Conservation (phyloP, 2,888 invertebrate genomes). For the Sphaerophoria taeniata region DNA sequence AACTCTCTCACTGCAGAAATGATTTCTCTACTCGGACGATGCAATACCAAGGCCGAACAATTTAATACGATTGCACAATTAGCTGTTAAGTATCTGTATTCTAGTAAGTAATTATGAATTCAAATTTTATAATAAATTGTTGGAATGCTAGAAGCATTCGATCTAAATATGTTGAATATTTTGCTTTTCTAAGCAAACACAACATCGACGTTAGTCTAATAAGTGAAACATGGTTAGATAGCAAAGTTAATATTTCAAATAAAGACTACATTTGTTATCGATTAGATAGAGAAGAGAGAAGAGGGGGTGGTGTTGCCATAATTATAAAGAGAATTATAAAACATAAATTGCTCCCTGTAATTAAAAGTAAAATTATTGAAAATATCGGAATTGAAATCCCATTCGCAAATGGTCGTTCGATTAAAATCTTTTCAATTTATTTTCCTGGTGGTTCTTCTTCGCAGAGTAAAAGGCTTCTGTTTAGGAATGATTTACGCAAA, state of each 20-base stretch:
- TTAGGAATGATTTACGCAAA: neutral
- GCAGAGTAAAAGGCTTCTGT: neutral
- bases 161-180: neutral
- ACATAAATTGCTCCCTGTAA: neutral
- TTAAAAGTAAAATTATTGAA: conserved; percentile 13
- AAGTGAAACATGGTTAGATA: conserved; percentile 20
- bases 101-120: conserved; percentile 26
- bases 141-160: conserved; percentile 31
- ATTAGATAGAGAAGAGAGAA: conserved; percentile 15
- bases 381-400: conserved; percentile 11
- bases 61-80: conserved; percentile 39
- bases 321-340: neutral
- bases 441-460: neutral
- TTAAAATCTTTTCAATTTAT: neutral
- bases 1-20: conserved; percentile 18
- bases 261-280: conserved; percentile 14
- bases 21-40: conserved; percentile 16
- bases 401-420: neutral
- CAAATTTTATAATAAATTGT: conserved; percentile 26
- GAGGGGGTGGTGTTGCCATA: conserved; percentile 22
- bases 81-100: conserved; percentile 39
- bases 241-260: conserved; percentile 4
- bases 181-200: conserved; percentile 1
- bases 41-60: conserved; percentile 10
- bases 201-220: conserved; percentile 13